These are phyloP conservation scores for Phytoseiulus persimilis DNA, from an alignment of 2,888 invertebrate genomes.

Conservation along the genomic window DNA sequence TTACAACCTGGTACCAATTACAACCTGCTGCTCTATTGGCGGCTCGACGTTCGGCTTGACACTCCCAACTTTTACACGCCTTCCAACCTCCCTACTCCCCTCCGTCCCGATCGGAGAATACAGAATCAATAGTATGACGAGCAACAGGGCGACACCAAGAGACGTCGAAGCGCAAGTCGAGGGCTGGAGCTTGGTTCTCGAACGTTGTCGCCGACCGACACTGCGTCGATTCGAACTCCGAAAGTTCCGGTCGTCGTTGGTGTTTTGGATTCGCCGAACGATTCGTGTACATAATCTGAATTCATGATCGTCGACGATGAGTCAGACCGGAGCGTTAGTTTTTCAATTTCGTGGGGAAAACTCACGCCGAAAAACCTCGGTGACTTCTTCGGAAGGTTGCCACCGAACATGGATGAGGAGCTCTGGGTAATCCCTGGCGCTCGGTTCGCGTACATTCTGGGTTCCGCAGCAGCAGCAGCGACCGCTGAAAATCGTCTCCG, in stretches of 20 bases:
- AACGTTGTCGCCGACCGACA: not conserved
- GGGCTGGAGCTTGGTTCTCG: not conserved
- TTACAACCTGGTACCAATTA: not conserved
- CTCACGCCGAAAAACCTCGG: no score
- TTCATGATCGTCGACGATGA: not conserved
- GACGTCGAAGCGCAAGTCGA: not conserved
- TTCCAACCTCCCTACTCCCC: not conserved
- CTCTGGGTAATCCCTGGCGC: no score
- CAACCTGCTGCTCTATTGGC: not conserved
- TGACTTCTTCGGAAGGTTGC: no score
- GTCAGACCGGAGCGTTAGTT: no score
- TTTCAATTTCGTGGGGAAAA: no score
- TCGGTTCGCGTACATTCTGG: no score
- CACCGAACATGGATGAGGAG: no score
- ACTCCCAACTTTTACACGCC: constrained; percentile 5
- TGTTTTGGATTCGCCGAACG: not conserved
- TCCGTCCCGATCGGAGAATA: not conserved
- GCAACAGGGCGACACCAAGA: not conserved
- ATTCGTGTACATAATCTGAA: not conserved
- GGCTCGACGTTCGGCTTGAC: not conserved
- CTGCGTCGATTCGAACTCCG: no score
- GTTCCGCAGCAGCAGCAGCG: no score
- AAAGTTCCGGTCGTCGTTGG: not conserved
- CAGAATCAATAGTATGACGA: not conserved
- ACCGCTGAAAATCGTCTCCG: no score